phyloP scores from a whole-genome alignment of 2,888 invertebrate species.

The Scaptomyza caliginosa region DNA sequence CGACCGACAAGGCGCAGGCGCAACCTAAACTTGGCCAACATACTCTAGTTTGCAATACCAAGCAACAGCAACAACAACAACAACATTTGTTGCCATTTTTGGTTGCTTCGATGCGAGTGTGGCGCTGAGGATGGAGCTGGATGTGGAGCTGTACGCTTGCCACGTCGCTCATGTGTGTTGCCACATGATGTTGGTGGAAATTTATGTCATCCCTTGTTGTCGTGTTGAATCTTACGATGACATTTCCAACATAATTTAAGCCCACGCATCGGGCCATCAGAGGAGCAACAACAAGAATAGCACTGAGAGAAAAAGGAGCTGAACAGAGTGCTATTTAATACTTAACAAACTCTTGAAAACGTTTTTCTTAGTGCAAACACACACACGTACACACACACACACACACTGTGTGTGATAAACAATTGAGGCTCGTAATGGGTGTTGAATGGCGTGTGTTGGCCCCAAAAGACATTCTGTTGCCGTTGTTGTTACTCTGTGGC shows the following conservation, averaged over 20 bases:
- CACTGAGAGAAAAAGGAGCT: conserved; percentile 1
- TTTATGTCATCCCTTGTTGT: conserved; percentile 84
- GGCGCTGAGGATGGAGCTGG: conserved; percentile 51
- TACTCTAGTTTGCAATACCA: conserved; percentile 57
- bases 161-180: conserved; percentile 66
- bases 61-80: conserved; percentile 35
- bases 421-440: conserved; percentile 71
- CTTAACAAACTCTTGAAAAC: too few relatives aligned
- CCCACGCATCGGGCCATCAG: conserved; percentile 79
- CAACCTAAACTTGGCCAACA: conserved; percentile 56
- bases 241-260: conserved; percentile 84
- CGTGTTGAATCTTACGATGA: conserved; percentile 84
- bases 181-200: conserved; percentile 83
- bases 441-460: conserved; percentile 71
- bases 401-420: conserved; percentile 26
- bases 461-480: conserved; percentile 49
- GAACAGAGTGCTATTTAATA: too few relatives aligned
- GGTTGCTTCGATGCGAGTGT: conserved; percentile 50
- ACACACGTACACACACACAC: conserved; percentile 9
- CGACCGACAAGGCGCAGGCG: conserved; percentile 43
- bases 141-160: conserved; percentile 39
- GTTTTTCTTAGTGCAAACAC: neutral
- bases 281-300: conserved; percentile 15
- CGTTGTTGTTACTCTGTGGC: conserved; percentile 46
- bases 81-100: conserved; percentile 66